Conservation (phyloP, 1,140 invertebrate species). For the Lethrus apterus region DNA sequence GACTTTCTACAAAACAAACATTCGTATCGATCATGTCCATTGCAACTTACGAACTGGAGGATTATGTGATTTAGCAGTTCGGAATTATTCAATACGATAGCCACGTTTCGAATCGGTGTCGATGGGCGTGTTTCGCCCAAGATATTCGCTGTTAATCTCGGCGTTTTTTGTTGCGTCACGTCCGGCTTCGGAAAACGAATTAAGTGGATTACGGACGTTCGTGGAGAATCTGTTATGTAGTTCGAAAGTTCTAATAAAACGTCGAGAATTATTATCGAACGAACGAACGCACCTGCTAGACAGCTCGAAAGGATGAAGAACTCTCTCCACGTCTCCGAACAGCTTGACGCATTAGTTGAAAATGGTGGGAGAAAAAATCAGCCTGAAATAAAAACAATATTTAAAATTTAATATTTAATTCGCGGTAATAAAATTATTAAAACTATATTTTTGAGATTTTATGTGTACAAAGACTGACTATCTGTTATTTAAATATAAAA, state of each 20-base stretch:
- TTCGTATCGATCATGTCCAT: too few relatives aligned
- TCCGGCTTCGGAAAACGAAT: not conserved
- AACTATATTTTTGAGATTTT: too few relatives aligned
- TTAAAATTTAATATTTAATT: not conserved
- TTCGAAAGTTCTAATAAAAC: not conserved
- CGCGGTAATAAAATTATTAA: too few relatives aligned
- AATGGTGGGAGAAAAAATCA: slow-evolving; percentile 24
- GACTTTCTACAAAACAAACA: too few relatives aligned
- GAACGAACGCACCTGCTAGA: slow-evolving; percentile 41
- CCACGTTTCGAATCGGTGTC: not conserved
- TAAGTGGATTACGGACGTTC: too few relatives aligned
- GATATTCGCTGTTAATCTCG: slow-evolving; percentile 6
- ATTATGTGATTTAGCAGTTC: too few relatives aligned
- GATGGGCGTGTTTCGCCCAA: not conserved
- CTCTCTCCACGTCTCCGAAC: slow-evolving; percentile 43
- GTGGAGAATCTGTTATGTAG: too few relatives aligned
- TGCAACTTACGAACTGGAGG: too few relatives aligned
- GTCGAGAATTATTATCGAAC: not conserved
- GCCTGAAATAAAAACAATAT: slow-evolving; percentile 35
- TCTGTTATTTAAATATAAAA: too few relatives aligned
- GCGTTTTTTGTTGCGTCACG: slow-evolving; percentile 12
- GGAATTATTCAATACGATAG: too few relatives aligned
- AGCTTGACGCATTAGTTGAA: slow-evolving; percentile 42
- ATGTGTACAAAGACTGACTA: too few relatives aligned
- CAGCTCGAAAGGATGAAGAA: slow-evolving; percentile 42